These are phyloP conservation scores for Synanceia verrucosa DNA, from an alignment of 2,797 vertebrate species.

Conservation along the genomic window DNA sequence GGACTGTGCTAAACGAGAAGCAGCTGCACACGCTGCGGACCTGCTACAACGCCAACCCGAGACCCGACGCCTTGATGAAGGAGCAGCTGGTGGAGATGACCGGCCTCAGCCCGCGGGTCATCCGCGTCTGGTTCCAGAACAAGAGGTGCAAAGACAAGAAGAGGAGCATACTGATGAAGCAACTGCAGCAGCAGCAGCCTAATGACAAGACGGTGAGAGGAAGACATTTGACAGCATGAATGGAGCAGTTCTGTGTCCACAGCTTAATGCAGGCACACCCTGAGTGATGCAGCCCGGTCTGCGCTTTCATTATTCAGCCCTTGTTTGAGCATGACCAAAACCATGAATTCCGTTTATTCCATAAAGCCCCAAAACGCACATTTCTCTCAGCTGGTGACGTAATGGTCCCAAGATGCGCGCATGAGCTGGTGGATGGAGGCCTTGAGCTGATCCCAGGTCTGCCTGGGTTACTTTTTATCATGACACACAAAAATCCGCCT, in stretches of 20 bases:
- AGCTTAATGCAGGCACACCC: too few relatives aligned
- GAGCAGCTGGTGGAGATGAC: slow-evolving; percentile 97
- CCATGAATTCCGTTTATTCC: not conserved
- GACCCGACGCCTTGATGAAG: slow-evolving; percentile 95
- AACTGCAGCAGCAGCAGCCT: slow-evolving; percentile 93
- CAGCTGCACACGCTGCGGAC: slow-evolving; percentile 95
- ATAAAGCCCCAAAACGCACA: not conserved
- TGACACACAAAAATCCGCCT: not conserved
- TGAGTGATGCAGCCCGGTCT: not conserved
- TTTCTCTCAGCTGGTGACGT: not conserved
- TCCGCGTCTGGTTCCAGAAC: slow-evolving; percentile 97
- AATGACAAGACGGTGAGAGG: slow-evolving; percentile 93
- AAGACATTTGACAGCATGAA: not conserved
- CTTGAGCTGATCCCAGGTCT: too few relatives aligned
- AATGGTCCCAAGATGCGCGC: not conserved
- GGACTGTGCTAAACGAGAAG: slow-evolving; percentile 95
- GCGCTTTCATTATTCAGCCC: not conserved
- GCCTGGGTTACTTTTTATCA: too few relatives aligned
- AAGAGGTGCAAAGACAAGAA: slow-evolving; percentile 97
- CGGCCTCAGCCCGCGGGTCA: slow-evolving; percentile 92
- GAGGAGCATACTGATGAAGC: slow-evolving; percentile 93
- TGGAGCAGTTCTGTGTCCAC: too few relatives aligned
- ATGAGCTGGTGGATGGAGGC: too few relatives aligned
- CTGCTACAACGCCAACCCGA: slow-evolving; percentile 95
- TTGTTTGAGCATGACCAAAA: not conserved